These are phyloP conservation scores for Carcina quercana DNA, from an alignment of 2,888 invertebrate genomes.

Conservation along the genomic window DNA sequence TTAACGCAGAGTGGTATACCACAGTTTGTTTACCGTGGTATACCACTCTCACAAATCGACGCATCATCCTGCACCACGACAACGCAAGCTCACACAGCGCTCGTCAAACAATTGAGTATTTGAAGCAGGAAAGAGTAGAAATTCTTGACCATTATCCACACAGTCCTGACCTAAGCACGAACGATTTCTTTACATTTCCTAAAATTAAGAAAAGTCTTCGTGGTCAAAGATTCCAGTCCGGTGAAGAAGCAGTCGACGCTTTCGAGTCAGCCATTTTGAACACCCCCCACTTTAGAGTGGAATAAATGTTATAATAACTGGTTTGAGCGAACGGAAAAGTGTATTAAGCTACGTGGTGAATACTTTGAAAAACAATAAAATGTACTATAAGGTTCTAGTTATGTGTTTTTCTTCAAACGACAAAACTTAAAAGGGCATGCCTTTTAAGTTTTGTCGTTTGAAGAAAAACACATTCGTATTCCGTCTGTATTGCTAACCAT, in stretches of 20 bases:
- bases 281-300: conserved; percentile 7
- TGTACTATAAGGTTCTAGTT: no score
- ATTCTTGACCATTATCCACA: conserved; percentile 4
- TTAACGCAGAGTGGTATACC: conserved; percentile 1
- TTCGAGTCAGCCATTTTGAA: conserved; percentile 4
- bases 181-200: conserved; percentile 12
- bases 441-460: no score
- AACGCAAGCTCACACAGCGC: conserved; percentile 3
- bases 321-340: conserved; percentile 9
- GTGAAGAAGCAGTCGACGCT: conserved; percentile 9
- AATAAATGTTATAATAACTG: conserved; percentile 10
- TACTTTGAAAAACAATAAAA: conserved; percentile 9
- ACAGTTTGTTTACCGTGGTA: conserved; percentile 7
- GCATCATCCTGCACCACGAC: conserved; percentile 15
- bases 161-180: conserved; percentile 8
- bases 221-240: conserved; percentile 7
- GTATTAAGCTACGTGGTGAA: conserved; percentile 8
- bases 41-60: conserved; percentile 13
- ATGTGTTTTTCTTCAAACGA: no score
- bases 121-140: conserved; percentile 2
- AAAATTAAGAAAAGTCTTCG: conserved; percentile 4
- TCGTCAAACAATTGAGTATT: conserved; percentile 4
- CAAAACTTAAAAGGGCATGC: no score
- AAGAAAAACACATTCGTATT: no score
- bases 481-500: no score